phyloP scores from a whole-genome alignment of 1,140 invertebrate species.

The Eumaeus atala region DNA sequence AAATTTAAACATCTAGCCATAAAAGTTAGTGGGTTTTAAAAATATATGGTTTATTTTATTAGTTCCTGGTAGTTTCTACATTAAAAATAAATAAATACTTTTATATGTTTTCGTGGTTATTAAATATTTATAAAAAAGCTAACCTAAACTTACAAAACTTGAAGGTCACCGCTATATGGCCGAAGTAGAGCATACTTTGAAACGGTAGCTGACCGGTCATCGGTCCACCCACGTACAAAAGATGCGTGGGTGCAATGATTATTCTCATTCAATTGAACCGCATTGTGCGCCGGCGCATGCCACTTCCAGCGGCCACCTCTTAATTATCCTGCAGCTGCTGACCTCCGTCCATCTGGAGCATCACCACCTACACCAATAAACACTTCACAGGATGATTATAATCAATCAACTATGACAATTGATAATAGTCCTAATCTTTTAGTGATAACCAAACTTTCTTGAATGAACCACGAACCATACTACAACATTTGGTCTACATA shows the following conservation, averaged over 20 bases:
- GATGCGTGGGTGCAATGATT: conserved; percentile 72
- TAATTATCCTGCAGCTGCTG: conserved; percentile 71
- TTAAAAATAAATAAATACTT: not conserved
- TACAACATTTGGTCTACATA: no score
- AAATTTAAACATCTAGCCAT: no score
- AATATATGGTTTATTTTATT: no score
- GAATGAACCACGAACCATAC: no score
- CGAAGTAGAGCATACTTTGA: conserved; percentile 44
- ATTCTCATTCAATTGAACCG: conserved; percentile 71
- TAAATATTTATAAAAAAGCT: no score
- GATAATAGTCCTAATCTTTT: no score
- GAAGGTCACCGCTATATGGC: no score
- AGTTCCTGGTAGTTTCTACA: no score
- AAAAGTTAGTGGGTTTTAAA: no score
- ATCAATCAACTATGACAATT: not conserved
- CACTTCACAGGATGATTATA: conserved; percentile 42
- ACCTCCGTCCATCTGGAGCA: conserved; percentile 66
- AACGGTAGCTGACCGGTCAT: conserved; percentile 41
- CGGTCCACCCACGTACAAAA: conserved; percentile 65
- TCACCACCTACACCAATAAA: conserved; percentile 52
- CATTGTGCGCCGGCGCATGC: conserved; percentile 70
- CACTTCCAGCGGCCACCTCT: conserved; percentile 69
- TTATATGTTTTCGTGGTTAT: not conserved
- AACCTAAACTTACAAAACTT: no score
- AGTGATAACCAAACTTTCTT: not conserved